phyloP scores from a whole-genome alignment of 1,140 invertebrate species.

The Neomicropteryx cornuta region DNA sequence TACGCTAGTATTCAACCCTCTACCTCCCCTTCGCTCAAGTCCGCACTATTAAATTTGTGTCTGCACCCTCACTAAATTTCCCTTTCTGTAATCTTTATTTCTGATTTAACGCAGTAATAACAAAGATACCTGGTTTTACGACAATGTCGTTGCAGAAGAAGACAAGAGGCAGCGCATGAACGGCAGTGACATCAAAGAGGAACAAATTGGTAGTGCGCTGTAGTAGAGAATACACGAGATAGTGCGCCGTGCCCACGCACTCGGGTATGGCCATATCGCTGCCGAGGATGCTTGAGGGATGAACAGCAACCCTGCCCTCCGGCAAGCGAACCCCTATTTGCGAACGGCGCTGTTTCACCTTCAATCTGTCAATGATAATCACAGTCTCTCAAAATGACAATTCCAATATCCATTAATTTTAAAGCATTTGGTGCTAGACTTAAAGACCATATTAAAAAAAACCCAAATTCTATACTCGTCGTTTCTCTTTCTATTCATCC shows the following conservation, averaged over 20 bases:
- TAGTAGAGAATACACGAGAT: constrained; percentile 35
- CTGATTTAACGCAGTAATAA: no score
- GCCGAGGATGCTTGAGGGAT: constrained; percentile 30
- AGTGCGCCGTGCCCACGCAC: constrained; percentile 24
- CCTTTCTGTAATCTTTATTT: constrained; percentile 19
- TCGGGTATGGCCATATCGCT: constrained; percentile 1
- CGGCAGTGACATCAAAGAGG: constrained; percentile 29
- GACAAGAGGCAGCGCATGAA: constrained; percentile 32
- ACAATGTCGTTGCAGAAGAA: constrained; percentile 37
- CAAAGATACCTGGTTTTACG: no score
- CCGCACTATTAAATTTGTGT: not conserved
- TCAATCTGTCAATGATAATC: constrained; percentile 4
- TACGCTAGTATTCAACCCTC: not conserved
- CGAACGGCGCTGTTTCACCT: constrained; percentile 20
- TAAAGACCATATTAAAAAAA: constrained; percentile 1
- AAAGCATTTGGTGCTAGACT: not conserved
- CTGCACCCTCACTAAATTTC: not conserved
- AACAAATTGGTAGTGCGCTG: constrained; percentile 26
- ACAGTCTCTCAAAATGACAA: not conserved
- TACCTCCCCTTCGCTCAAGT: not conserved
- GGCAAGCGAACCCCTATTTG: constrained; percentile 17
- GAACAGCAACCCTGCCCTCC: constrained; percentile 23
- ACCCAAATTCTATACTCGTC: not conserved
- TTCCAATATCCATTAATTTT: not conserved
- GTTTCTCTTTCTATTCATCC: not conserved